Evolutionary conservation across 2,113 vertebrate species (phyloP).

Genomic region (Hiodon alosoides): DNA sequence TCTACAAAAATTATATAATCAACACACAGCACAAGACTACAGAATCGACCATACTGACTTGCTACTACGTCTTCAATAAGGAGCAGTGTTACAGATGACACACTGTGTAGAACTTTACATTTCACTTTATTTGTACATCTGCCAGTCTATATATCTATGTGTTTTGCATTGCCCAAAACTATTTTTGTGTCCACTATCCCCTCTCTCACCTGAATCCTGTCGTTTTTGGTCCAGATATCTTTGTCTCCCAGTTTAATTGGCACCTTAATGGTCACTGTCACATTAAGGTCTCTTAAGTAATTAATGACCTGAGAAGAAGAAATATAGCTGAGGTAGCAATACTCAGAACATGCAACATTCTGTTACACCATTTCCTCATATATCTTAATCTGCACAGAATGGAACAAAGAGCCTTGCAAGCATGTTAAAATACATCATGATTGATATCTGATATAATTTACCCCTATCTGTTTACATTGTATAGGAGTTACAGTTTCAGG

Average conservation of each 20-base stretch:
- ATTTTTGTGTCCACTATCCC: background rate
- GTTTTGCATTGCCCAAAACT: background rate
- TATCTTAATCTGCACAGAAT: background rate
- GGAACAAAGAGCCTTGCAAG: too few species aligned
- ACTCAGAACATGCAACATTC: background rate
- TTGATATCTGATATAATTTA: too few species aligned
- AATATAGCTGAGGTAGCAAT: background rate
- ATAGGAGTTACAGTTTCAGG: too few species aligned
- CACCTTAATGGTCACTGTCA: conserved; percentile 59
- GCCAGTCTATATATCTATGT: background rate
- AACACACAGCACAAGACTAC: background rate
- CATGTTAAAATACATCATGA: too few species aligned
- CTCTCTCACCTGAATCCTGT: conserved; percentile 35
- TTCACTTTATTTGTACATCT: too few species aligned
- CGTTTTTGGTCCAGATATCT: conserved; percentile 57
- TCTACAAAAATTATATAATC: conserved; percentile 41
- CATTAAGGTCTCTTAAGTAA: conserved; percentile 44
- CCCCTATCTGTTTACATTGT: too few species aligned
- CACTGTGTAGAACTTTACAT: too few species aligned
- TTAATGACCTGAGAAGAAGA: conserved; percentile 59
- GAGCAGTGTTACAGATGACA: background rate
- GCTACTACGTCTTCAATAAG: background rate
- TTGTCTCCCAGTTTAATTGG: conserved; percentile 53
- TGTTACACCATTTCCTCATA: background rate
- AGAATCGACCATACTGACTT: too few species aligned